Base-by-base conservation (phyloP, 2,888 invertebrate genomes). In the Drosophila incognita region DNA sequence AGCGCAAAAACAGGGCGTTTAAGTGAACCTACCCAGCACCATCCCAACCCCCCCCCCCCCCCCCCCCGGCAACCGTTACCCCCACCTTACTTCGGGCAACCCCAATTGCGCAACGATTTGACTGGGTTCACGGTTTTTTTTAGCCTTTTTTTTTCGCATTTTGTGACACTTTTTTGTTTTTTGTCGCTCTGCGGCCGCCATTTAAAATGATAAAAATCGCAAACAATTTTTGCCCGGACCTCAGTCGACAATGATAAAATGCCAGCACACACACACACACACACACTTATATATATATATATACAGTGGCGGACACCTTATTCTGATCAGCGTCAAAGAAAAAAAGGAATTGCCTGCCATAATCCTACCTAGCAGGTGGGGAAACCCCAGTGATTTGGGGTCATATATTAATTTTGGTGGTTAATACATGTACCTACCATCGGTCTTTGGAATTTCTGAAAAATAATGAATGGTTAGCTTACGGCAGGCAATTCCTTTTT, bases 151-250 rank as follows among this genome's bases (percentile, higher is more conserved):
- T 46, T 57, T 48, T 51, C 51, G 10, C 29, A 29, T 54, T 57
- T 60, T 67, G 46, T 46, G 46, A 15, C 24, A 46, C 46, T 24
- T 46, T 61, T 49, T 27, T 64, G 27, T 53, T 38, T 21, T 69
- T 66, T 66, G 67, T 59, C 82, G 69, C 67, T 74, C 66, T 73
- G 78, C 68, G 78, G 78, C 67, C 69, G 79, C 83, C 87, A 86
- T 83, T 83, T 83, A 83, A 86, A 83, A 81, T 83, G 83, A 83
- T 83, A 83, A 83, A 83, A 83, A 83, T 86, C 83, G 83, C 84
- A 72, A 76, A 79, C 79, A 81, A 81, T 86, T 86, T 86, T 70
- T 73, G 73, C 56, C 70, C 76, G 76, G 76, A 78, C 86, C 67
- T 64, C 78, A 73, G 65, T 56, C 69, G 69, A 76, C 70, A 72